A percentile compares a stretch with the other conserved stretches of the same genome.
Conservation (phyloP, 1,140 invertebrate genomes). For the Cataglyphis hispanica region DNA sequence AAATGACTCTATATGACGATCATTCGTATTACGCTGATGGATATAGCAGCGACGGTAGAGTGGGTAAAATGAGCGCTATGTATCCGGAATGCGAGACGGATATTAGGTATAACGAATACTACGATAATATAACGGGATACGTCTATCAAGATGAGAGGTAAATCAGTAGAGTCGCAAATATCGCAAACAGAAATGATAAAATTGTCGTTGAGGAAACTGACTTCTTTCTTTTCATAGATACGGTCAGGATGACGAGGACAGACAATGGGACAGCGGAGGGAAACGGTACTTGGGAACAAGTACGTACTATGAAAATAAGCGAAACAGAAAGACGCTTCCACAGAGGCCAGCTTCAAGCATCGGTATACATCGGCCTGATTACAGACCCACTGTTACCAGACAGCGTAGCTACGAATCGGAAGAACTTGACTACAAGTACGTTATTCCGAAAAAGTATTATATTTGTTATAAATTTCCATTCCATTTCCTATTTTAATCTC, state of each 20-base stretch:
- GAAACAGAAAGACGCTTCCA: conserved; percentile 84
- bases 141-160: conserved; percentile 87
- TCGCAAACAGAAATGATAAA: background rate
- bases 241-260: conserved; percentile 89
- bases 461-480: background rate
- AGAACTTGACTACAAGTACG: conserved; percentile 82
- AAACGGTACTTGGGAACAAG: conserved; percentile 80
- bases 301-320: conserved; percentile 83
- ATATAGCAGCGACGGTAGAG: conserved; percentile 78
- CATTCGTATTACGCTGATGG: conserved; percentile 83
- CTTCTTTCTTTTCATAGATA: conserved; percentile 82
- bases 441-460: background rate
- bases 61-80: conserved; percentile 81
- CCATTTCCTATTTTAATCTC: no score
- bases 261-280: conserved; percentile 91
- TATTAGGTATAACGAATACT: conserved; percentile 84
- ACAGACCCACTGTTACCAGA: conserved; percentile 81
- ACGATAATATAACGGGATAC: conserved; percentile 84
- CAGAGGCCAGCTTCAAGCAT: conserved; percentile 84
- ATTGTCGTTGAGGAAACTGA: background rate
- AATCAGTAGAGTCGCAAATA: background rate
- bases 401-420: conserved; percentile 84
- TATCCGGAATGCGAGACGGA: conserved; percentile 83
- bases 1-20: conserved; percentile 93
- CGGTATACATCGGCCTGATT: conserved; percentile 82